A percentile compares a stretch with the other conserved stretches of the same genome.
phyloP scores from a whole-genome alignment of 2,113 vertebrate genomes.

The Perca flavescens region DNA sequence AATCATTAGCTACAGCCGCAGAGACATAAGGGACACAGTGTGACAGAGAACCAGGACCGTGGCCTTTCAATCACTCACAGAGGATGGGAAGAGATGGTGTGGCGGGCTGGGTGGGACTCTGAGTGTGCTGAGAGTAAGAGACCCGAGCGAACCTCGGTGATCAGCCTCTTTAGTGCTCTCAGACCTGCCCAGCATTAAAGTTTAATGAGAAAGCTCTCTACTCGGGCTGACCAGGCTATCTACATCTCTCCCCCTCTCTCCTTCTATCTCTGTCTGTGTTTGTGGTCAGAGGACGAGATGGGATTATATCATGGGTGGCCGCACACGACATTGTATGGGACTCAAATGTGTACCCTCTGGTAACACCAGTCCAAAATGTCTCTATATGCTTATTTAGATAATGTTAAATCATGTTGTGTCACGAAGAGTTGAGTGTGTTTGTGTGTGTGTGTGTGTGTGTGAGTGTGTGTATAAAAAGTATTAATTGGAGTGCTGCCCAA shows the following conservation, averaged over 20 bases:
- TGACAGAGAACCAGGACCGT: conserved; percentile 17
- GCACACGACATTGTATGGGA: neutral
- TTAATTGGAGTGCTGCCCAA: too few species aligned
- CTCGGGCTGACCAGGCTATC: conserved; percentile 58
- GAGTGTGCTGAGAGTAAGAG: conserved; percentile 43
- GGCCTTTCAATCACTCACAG: conserved; percentile 23
- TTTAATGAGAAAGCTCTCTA: conserved; percentile 76
- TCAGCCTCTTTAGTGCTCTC: conserved; percentile 70
- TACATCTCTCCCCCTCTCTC: conserved; percentile 28
- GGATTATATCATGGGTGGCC: conserved; percentile 23
- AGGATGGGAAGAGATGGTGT: conserved; percentile 13
- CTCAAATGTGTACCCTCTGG: neutral
- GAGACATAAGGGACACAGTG: conserved; percentile 17
- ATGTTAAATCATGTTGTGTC: neutral
- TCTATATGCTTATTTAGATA: conserved; percentile 1
- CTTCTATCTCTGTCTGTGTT: conserved; percentile 45
- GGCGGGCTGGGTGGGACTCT: conserved; percentile 30
- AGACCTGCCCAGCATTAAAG: conserved; percentile 72
- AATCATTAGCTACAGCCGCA: conserved; percentile 54
- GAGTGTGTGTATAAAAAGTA: too few species aligned
- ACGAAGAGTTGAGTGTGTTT: neutral
- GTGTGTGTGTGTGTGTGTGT: neutral
- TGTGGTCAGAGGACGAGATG: conserved; percentile 54
- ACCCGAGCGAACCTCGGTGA: conserved; percentile 50
- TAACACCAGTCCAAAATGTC: neutral